phyloP scores from a whole-genome alignment of 2,113 vertebrate species.

The Phyllostomus hastatus region DNA sequence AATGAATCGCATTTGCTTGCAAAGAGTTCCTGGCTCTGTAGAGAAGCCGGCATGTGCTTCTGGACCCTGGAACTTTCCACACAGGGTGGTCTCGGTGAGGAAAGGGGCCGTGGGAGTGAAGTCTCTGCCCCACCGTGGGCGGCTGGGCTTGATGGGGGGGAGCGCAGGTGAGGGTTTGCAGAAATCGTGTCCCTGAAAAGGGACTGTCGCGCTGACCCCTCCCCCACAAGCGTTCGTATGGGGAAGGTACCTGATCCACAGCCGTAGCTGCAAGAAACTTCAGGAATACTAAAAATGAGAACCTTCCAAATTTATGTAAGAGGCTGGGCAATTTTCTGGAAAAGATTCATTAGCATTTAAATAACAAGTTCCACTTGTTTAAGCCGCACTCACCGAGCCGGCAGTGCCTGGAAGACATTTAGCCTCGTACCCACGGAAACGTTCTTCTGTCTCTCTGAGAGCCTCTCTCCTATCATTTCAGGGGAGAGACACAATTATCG shows the following conservation, averaged over 20 bases:
- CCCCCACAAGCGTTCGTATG: neutral
- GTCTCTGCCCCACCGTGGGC: fast-evolving
- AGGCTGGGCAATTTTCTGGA: constrained; percentile 54
- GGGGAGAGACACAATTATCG: neutral
- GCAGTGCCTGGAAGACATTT: constrained; percentile 47
- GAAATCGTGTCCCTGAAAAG: neutral
- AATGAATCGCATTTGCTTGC: neutral
- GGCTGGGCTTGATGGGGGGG: no score
- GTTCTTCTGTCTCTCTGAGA: neutral
- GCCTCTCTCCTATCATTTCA: neutral
- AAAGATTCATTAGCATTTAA: constrained; percentile 72
- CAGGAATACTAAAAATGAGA: constrained; percentile 49
- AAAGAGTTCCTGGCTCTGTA: neutral
- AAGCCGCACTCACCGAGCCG: constrained; percentile 46
- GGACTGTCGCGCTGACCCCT: no score
- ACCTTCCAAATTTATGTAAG: constrained; percentile 50
- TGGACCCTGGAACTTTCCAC: neutral
- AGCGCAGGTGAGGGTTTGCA: fast-evolving
- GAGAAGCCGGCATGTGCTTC: neutral
- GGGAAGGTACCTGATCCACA: neutral
- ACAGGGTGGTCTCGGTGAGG: neutral
- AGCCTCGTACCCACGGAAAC: constrained; percentile 28
- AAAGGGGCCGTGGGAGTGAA: neutral
- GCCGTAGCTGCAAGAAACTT: neutral
- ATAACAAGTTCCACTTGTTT: constrained; percentile 58